phyloP scores from a whole-genome alignment of 2,797 vertebrate species.

The Poecilia gillii region DNA sequence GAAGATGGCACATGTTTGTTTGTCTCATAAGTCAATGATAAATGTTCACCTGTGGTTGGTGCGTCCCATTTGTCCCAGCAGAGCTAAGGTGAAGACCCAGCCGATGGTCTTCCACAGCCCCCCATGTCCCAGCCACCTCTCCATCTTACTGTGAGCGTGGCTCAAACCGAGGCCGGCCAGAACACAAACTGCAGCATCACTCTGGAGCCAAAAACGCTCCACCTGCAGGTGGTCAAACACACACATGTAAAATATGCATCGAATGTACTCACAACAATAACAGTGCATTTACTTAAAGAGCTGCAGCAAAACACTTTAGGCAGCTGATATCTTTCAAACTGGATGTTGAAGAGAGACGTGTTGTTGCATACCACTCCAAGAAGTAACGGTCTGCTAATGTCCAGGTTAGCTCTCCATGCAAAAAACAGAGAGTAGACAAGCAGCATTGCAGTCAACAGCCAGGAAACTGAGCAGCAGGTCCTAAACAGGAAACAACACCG shows the following conservation, averaged over 20 bases:
- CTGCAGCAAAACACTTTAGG: neutral
- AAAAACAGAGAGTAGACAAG: constrained; percentile 94
- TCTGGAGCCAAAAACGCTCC: constrained; percentile 98
- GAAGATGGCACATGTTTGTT: neutral
- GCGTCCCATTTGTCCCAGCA: constrained; percentile 84
- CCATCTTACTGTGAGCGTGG: constrained; percentile 64
- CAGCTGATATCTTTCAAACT: neutral
- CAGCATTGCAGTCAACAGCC: constrained; percentile 88
- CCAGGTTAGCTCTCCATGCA: constrained; percentile 96
- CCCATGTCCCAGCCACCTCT: constrained; percentile 65
- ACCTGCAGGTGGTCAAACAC: constrained; percentile 79
- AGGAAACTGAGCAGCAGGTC: constrained; percentile 79
- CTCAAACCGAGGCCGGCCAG: constrained; percentile 90
- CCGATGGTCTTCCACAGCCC: constrained; percentile 74
- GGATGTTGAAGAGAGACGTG: neutral
- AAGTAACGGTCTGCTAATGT: constrained; percentile 91
- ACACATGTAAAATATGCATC: neutral
- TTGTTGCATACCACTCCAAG: constrained; percentile 84
- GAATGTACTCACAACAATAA: neutral
- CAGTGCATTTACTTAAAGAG: neutral
- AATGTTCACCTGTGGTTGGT: constrained; percentile 88
- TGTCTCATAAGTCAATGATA: constrained; percentile 3
- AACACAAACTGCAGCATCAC: constrained; percentile 88
- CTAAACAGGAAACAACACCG: constrained; percentile 62
- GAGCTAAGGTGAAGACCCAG: constrained; percentile 84